Base-by-base conservation (phyloP, 2,113 vertebrate species). In the Guaruba guarouba region DNA sequence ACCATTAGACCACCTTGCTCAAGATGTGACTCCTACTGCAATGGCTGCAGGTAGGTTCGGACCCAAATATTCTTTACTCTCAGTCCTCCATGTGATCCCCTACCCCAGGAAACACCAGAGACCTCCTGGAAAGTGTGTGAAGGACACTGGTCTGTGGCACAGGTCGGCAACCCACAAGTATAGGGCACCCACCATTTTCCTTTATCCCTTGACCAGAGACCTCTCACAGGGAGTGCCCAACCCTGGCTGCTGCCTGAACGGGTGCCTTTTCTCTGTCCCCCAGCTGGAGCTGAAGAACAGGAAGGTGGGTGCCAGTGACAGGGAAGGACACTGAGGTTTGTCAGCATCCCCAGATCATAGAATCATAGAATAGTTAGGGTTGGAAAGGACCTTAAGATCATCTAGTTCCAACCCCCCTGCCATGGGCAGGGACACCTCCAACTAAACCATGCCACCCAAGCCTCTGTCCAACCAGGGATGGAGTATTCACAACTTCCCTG, bases 111-210 rank as follows among this genome's bases (percentile, higher is more conserved):
- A 70, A 68, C 23, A 63, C 8, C 62, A 80, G 57, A 73, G 59
- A 3, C 33, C 39, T 93, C 20, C 22, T 7, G 11, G 28, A 29
- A 13, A 91, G 4, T 3, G 1, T 48, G 43, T 28, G 52, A 92
- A 23, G 46, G 49, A 11, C 49, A 35, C 39, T 10, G 4, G 48
- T 19, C 10, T 29, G 11, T 17, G 41, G 19, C 48, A 82, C 39
- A 54, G 52, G 10, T 37, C 68, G 89, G 20, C 74, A 55, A 81
- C 5, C 24, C 0, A 2, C 0, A 1, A 59, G 20, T 57, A 59
- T 17, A 77, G 24, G 49, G 17, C 31, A 90, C 15, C 14, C 22
- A 57, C 25, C 5, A 11, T 22, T 59, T 78, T 54, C 20, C 61
- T 66, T 86, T 51, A 33, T 35, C 31, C 15, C 7, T 82, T 68